Base-by-base conservation (phyloP, 35 echinoderm and acorn worm genomes). In the Diadema setosum region DNA sequence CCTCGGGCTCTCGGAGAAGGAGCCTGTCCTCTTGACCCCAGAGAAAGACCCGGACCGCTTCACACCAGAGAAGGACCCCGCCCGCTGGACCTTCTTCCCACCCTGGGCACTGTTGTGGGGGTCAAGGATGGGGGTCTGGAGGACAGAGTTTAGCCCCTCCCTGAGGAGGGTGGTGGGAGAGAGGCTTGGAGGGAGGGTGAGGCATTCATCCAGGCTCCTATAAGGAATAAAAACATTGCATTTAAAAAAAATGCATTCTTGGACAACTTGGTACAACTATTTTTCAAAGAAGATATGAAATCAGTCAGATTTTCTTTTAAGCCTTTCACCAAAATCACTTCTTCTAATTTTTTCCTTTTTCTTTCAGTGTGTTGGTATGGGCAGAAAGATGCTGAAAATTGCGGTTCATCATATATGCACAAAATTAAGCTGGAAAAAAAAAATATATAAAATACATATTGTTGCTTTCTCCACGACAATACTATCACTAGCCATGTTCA, bases 101-200 rank as follows among this genome's bases (percentile, higher is more conserved):
- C 20, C 6, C 33, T 12, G 37, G 7, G 58, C 21, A 39, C 16
- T 37, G 7, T 18, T 7, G 40, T 44, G 83, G 8, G 76, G 30
- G 64, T 84, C 82, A 23, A 46, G 17, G 81, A 83, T 50, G 9
- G 85, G 61, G n/a, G 89, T 91, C 42, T 91, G 89, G 36, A 91
- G 63, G 12, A 84, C 34, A 3, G 82, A 67, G 29, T 73, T 76
- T 18, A 91, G 44, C 20, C 82, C 82, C 34, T 91, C 89, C 50
- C 74, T 91, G 5, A 91, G 52, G 49, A 91, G 70, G 26, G 39
- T 73, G 57, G 39, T 39, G 17, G 89, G 89, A 18, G 69, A 50
- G 12, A 90, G 61, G 23, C 74, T 26, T 0, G 48, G 82, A 20
- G 88, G 88, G 16, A 90, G 78, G 8, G 35, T 18, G 4, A 90